These are phyloP conservation scores for Escarpia spicata DNA, from an alignment of 2,888 invertebrate species.

Conservation along the genomic window DNA sequence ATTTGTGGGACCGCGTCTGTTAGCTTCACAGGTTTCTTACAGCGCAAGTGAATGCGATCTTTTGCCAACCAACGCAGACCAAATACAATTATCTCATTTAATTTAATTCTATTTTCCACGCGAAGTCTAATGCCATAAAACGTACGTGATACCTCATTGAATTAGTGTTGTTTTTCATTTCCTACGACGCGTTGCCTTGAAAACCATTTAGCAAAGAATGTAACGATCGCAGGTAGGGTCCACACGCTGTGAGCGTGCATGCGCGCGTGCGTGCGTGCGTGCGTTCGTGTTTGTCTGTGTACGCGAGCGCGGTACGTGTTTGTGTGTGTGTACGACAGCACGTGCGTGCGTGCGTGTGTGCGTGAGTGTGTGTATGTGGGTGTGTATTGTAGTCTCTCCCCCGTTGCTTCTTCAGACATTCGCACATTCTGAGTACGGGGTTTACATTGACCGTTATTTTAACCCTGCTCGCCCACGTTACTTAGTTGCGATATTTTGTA, in stretches of 20 bases:
- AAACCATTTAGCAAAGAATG: neutral
- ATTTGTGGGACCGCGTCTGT: neutral
- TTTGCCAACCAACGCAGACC: neutral
- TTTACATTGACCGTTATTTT: no score
- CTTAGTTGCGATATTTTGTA: no score
- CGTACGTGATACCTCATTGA: neutral
- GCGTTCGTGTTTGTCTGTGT: neutral
- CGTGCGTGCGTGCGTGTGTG: no score
- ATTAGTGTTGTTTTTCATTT: neutral
- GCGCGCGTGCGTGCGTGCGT: neutral
- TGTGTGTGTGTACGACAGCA: no score
- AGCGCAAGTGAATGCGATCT: neutral
- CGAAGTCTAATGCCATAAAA: neutral
- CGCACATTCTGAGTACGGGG: no score
- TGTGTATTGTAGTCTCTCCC: no score
- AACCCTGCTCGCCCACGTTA: no score
- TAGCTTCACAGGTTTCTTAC: neutral
- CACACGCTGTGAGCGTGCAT: neutral
- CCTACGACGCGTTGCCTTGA: neutral
- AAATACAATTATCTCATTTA: neutral
- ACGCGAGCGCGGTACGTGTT: no score
- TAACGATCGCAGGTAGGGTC: neutral
- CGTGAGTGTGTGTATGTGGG: no score
- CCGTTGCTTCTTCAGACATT: no score
- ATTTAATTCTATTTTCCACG: neutral